Evolutionary conservation across 2,888 invertebrate species (phyloP).

Genomic region (Chrysopilus asiliformis): DNA sequence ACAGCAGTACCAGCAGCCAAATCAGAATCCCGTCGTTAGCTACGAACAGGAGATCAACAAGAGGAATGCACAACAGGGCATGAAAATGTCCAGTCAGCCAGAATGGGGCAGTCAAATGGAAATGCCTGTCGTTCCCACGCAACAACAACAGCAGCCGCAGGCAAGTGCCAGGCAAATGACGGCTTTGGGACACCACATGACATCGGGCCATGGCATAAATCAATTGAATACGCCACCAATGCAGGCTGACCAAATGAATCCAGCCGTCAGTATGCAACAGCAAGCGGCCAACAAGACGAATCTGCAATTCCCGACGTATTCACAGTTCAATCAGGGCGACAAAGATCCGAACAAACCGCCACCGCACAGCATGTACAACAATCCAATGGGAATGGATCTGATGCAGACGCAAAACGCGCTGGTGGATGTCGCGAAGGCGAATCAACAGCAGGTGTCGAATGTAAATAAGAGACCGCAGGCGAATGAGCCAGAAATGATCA

Average conservation of each 20-base stretch:
- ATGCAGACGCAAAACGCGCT: constrained; percentile 3
- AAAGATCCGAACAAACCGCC: constrained; percentile 22
- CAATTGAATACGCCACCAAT: constrained; percentile 13
- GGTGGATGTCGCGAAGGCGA: neutral
- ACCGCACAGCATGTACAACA: constrained; percentile 39
- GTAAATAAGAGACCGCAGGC: constrained; percentile 13
- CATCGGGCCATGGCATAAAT: constrained; percentile 2
- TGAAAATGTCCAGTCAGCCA: constrained; percentile 7
- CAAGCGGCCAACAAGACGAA: constrained; percentile 33
- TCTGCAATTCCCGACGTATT: constrained; percentile 31
- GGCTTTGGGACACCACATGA: neutral
- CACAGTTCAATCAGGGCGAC: constrained; percentile 19
- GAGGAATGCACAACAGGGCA: constrained; percentile 2
- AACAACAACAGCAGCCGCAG: constrained; percentile 2
- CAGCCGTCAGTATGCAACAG: constrained; percentile 20
- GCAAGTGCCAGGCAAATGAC: neutral
- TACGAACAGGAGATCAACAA: constrained; percentile 10
- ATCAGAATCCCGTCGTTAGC: constrained; percentile 1
- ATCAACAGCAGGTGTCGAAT: constrained; percentile 1
- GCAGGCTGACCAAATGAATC: constrained; percentile 7
- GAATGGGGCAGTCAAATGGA: constrained; percentile 12
- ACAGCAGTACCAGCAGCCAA: constrained; percentile 7
- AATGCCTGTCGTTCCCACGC: constrained; percentile 2
- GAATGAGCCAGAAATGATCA: constrained; percentile 25
- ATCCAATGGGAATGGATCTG: constrained; percentile 18